These are phyloP conservation scores for Drosophila quasianomalipes DNA, from an alignment of 2,888 invertebrate genomes.

Conservation along the genomic window DNA sequence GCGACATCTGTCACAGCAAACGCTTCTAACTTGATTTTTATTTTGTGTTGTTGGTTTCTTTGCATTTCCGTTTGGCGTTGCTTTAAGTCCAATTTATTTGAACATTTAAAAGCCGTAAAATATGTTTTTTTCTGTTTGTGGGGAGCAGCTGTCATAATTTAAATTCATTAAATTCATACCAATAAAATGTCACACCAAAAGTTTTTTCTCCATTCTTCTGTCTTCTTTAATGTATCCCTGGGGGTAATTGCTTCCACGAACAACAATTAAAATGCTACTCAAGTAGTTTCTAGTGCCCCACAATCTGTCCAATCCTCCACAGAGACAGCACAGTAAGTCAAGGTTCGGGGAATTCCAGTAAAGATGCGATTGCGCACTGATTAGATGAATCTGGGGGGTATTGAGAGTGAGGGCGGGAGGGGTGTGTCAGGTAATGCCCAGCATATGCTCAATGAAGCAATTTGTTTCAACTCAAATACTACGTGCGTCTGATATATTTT, in stretches of 20 bases:
- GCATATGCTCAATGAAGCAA: constrained; percentile 69
- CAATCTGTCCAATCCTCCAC: constrained; percentile 9
- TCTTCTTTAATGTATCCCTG: constrained; percentile 14
- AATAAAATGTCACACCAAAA: constrained; percentile 59
- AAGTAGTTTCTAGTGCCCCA: constrained; percentile 50
- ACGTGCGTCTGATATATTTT: constrained; percentile 57
- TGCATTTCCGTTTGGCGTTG: constrained; percentile 68
- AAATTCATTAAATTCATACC: constrained; percentile 72
- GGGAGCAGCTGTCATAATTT: constrained; percentile 72
- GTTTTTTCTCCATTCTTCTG: constrained; percentile 2
- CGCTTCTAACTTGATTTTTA: constrained; percentile 11
- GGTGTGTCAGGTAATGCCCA: constrained; percentile 44
- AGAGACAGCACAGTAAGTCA: constrained; percentile 37
- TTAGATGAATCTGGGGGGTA: constrained; percentile 40
- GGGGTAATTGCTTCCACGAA: constrained; percentile 70
- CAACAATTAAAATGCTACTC: constrained; percentile 72
- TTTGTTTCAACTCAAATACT: constrained; percentile 59
- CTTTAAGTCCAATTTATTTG: constrained; percentile 75
- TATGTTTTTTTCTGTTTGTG: constrained; percentile 49
- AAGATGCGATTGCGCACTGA: constrained; percentile 52
- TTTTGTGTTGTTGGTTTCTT: constrained; percentile 31
- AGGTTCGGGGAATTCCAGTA: constrained; percentile 42
- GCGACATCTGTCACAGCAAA: not conserved
- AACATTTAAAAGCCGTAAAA: constrained; percentile 71
- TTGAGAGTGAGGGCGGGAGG: not conserved